Evolutionary conservation across 2,113 vertebrate species (phyloP), one percentile per base, ranked within the genome.

Genomic region (Zosterops lateralis): DNA sequence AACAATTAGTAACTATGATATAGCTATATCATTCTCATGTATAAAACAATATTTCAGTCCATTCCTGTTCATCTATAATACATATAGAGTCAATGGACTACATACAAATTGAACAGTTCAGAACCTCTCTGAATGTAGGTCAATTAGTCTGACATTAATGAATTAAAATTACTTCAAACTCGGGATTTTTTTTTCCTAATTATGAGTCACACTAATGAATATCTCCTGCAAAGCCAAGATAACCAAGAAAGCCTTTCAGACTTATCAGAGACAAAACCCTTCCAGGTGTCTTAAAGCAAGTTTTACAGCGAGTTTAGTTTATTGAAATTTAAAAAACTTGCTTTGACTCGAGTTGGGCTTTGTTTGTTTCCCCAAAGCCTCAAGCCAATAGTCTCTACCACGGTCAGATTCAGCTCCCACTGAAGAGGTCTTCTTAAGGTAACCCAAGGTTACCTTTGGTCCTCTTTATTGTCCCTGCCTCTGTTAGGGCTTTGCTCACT

Each of bases 1-100:
- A 89, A 38, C 74, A 90, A 60, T 81, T 75, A 92, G 3, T 82
- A 73, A 83, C 58, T 54, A 40, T 17, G 67, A 89, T 73, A 89
- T 77, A 77, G 18, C 21, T 34, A 42, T 48, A 45, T 75, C 28
- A 31, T 78, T 91, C 17, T 72, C 34, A 76, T 25, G 14, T 24
- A 58, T 25, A 65, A 61, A 62, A 53, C 9, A 47, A 1, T 51
- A 71, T 67, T 94, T 77, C 47, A 70, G 5, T 25, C 20, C 31
- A 17, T 38, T 95, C 47, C 38, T 28, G 38, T 81, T 67, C 12
- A 68, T 29, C 53, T 67, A 2, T 12, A 47, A 58, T 3, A 74
- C 16, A 75, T 2, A 75, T 1, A 83, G 14, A 74, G n/a, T n/a
- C 78, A 75, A 32, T 17, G 16, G 73, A 87, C 36, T 87, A 53